Evolutionary conservation across 2,113 vertebrate species (phyloP).

Genomic region (Hippolais icterina): DNA sequence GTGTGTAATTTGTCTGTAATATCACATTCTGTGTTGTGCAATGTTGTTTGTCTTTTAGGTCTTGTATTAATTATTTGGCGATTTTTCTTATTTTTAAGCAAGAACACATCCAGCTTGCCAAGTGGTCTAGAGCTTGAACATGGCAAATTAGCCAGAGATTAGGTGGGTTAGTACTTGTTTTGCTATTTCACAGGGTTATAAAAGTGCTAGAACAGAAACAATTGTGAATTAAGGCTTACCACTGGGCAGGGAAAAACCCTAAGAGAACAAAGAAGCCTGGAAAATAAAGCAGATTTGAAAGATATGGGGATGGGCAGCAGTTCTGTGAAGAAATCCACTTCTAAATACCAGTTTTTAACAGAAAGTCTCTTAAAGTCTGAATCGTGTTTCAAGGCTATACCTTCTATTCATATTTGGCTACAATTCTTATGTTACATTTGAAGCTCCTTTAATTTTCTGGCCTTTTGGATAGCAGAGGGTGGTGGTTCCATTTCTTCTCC

Average conservation of each 20-base stretch:
- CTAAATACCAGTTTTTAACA: not conserved
- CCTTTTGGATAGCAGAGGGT: not conserved
- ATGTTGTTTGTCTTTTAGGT: not conserved
- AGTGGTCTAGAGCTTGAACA: not conserved
- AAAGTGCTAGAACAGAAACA: not conserved
- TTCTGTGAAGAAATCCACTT: not conserved
- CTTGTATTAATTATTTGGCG: not conserved
- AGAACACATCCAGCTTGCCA: not conserved
- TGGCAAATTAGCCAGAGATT: not conserved
- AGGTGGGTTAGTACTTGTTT: not conserved
- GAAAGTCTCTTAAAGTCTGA: not conserved
- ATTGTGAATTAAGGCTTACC: not conserved
- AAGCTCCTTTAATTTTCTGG: not conserved
- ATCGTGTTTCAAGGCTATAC: accelerated
- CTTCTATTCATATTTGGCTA: not conserved
- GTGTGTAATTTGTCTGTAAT: not conserved
- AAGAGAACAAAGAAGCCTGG: not conserved
- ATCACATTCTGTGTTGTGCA: not conserved
- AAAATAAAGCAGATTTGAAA: not conserved
- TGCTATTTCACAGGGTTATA: not conserved
- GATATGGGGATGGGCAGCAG: not conserved
- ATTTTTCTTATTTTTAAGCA: not conserved
- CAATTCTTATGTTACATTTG: not conserved
- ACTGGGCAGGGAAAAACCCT: not conserved
- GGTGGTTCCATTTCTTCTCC: not conserved